A percentile compares a stretch with the other conserved stretches of the same genome.
phyloP scores from a whole-genome alignment of 1,140 invertebrate species.

The Neelides sp. region DNA sequence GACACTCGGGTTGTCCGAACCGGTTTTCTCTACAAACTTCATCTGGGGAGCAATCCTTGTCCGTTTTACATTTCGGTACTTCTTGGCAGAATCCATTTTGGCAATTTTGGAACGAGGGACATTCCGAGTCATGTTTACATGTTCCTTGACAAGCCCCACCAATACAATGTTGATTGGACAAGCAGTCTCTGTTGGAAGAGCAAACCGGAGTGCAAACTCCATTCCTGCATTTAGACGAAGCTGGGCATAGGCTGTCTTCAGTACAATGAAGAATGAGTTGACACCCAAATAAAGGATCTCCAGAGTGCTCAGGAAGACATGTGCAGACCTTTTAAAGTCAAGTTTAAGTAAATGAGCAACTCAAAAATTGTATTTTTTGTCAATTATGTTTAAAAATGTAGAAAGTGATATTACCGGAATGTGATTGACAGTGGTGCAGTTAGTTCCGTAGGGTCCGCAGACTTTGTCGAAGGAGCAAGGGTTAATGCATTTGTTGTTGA shows the following conservation, averaged over 20 bases:
- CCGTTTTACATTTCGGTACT: slow-evolving; percentile 54
- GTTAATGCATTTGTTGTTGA: slow-evolving; percentile 64
- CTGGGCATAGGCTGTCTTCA: slow-evolving; percentile 55
- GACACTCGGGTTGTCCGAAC: slow-evolving; percentile 42
- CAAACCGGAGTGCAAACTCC: slow-evolving; percentile 66
- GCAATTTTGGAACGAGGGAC: slow-evolving; percentile 68
- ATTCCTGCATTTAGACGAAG: slow-evolving; percentile 62
- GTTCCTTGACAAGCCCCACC: slow-evolving; percentile 63
- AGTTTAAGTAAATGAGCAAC: not conserved
- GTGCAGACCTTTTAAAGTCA: slow-evolving; percentile 57
- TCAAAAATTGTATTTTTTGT: not conserved
- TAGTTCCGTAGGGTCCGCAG: slow-evolving; percentile 49
- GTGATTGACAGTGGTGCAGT: slow-evolving; percentile 14
- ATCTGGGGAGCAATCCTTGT: slow-evolving; percentile 53
- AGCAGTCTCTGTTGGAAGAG: slow-evolving; percentile 60
- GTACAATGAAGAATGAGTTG: slow-evolving; percentile 61
- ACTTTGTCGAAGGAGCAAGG: slow-evolving; percentile 64
- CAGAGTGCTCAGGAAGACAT: slow-evolving; percentile 62
- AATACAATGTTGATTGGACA: slow-evolving; percentile 64
- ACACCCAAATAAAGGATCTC: slow-evolving; percentile 70
- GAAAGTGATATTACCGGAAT: not conserved
- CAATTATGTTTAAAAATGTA: not conserved
- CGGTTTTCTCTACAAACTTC: slow-evolving; percentile 55
- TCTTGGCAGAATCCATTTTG: slow-evolving; percentile 66
- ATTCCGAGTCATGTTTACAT: slow-evolving; percentile 58